Percentiles rank a stretch among this genome's conserved stretches.
These are phyloP conservation scores for Spodoptera exigua DNA, from an alignment of 2,888 invertebrate genomes.

Conservation along the genomic window DNA sequence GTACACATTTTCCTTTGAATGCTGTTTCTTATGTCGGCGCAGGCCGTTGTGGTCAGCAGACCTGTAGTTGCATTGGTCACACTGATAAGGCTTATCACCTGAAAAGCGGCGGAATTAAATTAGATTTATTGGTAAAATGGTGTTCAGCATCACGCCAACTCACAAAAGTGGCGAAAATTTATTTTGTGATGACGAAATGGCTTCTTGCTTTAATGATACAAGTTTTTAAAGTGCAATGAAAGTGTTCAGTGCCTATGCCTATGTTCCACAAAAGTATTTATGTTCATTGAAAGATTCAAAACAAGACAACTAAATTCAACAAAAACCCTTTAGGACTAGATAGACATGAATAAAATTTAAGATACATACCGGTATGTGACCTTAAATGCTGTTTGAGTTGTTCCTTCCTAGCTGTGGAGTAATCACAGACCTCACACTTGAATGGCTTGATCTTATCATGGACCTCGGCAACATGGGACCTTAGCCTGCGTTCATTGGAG, in stretches of 20 bases:
- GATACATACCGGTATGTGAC: slow-evolving; percentile 91
- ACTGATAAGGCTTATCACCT: slow-evolving; percentile 94
- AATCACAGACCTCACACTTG: slow-evolving; percentile 91
- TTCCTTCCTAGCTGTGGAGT: slow-evolving; percentile 90
- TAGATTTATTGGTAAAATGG: no score
- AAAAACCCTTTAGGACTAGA: no score
- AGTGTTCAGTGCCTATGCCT: no score
- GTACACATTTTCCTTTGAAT: slow-evolving; percentile 93
- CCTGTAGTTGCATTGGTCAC: slow-evolving; percentile 92
- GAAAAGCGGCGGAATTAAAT: slow-evolving; percentile 26
- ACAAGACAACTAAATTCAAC: no score
- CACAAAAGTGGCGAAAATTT: no score
- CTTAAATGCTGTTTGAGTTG: slow-evolving; percentile 92
- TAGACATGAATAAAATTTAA: no score
- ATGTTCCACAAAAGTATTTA: no score
- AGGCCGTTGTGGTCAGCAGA: slow-evolving; percentile 95
- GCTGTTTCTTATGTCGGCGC: slow-evolving; percentile 93
- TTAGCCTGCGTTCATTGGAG: slow-evolving; percentile 85
- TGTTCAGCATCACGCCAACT: no score
- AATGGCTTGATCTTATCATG: slow-evolving; percentile 92
- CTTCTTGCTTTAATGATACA: no score
- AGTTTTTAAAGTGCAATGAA: no score
- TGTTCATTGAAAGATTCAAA: no score
- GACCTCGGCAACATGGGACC: slow-evolving; percentile 89
- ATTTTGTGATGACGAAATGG: no score